Percentiles rank a stretch among this genome's conserved stretches.
These are phyloP conservation scores for Euzophera pinguis DNA, from an alignment of 2,888 invertebrate genomes.

Conservation along the genomic window DNA sequence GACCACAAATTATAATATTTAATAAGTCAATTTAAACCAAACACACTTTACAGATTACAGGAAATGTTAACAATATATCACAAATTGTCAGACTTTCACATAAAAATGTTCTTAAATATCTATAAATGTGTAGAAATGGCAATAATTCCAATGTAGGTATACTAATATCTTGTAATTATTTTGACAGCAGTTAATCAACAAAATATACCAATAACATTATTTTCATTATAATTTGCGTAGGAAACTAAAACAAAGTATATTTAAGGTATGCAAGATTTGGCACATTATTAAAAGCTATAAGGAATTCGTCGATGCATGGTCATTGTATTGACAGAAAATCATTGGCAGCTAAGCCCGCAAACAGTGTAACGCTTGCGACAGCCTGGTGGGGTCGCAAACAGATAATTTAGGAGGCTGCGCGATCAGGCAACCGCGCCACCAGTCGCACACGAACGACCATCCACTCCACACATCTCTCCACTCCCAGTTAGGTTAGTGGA, in stretches of 20 bases:
- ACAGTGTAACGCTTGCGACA: slow-evolving; percentile 59
- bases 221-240: not conserved
- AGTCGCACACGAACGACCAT: slow-evolving; percentile 71
- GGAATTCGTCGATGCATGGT: slow-evolving; percentile 65
- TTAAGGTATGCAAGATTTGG: slow-evolving; percentile 48
- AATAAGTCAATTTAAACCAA: too few species aligned
- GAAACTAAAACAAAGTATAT: not conserved
- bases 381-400: slow-evolving; percentile 70
- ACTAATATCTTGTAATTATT: too few species aligned
- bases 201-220: too few species aligned
- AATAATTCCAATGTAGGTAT: too few species aligned
- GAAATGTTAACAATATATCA: too few species aligned
- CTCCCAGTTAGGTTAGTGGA: slow-evolving; percentile 63
- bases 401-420: slow-evolving; percentile 73
- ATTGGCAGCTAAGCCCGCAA: slow-evolving; percentile 59
- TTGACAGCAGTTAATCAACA: too few species aligned
- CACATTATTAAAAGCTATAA: slow-evolving; percentile 52
- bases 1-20: too few species aligned
- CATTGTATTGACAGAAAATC: slow-evolving; percentile 73
- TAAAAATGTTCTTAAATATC: too few species aligned
- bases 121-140: too few species aligned
- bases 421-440: slow-evolving; percentile 48
- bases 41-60: too few species aligned
- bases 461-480: slow-evolving; percentile 68
- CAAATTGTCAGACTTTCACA: too few species aligned